Conservation (phyloP, 2,113 vertebrate genomes). For the Sylvietta virens region DNA sequence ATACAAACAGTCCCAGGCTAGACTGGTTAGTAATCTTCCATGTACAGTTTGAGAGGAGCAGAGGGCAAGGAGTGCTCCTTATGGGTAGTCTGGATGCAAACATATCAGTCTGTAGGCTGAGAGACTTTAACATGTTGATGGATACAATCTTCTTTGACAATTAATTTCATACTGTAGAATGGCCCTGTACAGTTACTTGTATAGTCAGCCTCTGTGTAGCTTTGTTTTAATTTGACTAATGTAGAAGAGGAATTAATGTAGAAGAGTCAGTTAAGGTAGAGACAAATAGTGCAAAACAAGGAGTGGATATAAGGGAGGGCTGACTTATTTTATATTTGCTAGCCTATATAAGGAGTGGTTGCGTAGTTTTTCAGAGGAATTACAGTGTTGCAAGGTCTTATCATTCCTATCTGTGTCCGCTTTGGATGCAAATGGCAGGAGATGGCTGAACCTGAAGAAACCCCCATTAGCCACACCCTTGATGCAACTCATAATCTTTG, state of each 20-base stretch:
- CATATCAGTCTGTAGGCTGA: neutral
- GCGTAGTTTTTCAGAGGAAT: neutral
- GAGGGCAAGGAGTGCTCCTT: neutral
- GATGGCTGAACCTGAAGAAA: neutral
- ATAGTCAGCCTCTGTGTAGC: neutral
- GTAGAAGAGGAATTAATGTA: neutral
- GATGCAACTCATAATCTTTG: conserved; percentile 10
- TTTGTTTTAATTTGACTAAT: neutral
- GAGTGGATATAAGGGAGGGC: neutral
- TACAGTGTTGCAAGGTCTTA: neutral
- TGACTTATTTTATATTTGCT: neutral
- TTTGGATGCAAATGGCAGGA: neutral
- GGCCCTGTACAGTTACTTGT: neutral
- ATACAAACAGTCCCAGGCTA: neutral
- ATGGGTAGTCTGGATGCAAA: neutral
- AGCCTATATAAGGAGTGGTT: neutral
- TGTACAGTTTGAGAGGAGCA: neutral
- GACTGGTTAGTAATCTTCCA: neutral
- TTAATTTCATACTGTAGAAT: neutral
- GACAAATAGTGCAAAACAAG: neutral
- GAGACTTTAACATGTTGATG: neutral
- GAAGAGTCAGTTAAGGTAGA: neutral
- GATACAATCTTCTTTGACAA: neutral
- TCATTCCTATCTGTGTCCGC: neutral
- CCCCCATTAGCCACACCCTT: neutral